phyloP scores from a whole-genome alignment of 2,888 invertebrate genomes.

The Agonopterix subpropinquella region DNA sequence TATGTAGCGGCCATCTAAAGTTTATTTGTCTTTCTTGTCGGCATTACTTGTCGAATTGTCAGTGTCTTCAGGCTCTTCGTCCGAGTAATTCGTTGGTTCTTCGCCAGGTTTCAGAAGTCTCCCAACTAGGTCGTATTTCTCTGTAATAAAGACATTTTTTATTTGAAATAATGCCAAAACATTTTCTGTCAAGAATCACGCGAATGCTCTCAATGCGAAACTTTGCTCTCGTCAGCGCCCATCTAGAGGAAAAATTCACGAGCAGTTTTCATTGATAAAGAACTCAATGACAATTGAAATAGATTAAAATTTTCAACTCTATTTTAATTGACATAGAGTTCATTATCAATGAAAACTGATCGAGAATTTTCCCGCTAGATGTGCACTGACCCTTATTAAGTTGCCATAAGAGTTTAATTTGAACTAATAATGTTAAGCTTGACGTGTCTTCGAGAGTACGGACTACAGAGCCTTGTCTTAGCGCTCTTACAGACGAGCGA shows the following conservation, averaged over 20 bases:
- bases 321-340: no score
- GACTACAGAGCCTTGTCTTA: no score
- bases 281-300: no score
- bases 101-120: constrained; percentile 93
- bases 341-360: no score
- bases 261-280: background rate
- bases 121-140: constrained; percentile 95
- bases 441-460: no score
- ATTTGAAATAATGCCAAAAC: background rate
- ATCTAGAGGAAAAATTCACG: background rate
- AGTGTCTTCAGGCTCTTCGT: constrained; percentile 83
- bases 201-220: background rate
- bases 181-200: no score
- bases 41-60: constrained; percentile 46
- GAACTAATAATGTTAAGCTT: no score
- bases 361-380: no score
- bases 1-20: background rate
- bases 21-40: constrained; percentile 53
- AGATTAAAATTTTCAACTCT: no score
- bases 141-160: constrained; percentile 69
- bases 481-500: no score
- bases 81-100: constrained; percentile 91
- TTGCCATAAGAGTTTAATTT: no score
- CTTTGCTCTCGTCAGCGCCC: background rate
- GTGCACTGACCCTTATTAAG: no score